Evolutionary conservation across 2,888 invertebrate species (phyloP).

Genomic region (Cephus pulcher): DNA sequence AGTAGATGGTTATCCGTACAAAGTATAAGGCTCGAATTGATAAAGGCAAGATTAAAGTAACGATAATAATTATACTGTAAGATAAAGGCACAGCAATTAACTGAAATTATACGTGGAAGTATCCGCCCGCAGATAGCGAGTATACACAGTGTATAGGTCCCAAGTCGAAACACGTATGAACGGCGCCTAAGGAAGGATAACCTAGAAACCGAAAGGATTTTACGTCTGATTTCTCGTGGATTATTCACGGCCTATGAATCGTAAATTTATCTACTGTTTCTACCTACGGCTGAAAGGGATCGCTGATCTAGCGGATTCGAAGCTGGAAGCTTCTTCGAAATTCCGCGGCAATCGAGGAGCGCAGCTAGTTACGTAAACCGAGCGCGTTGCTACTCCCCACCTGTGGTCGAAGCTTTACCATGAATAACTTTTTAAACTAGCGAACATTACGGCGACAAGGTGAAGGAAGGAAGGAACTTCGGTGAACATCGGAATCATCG

Average conservation of each 20-base stretch:
- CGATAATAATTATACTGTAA: neutral
- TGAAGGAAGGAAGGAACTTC: too few species aligned
- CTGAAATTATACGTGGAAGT: neutral
- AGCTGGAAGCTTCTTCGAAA: neutral
- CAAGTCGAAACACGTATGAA: slow-evolving; percentile 1
- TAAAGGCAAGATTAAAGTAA: neutral
- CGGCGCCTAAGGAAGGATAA: neutral
- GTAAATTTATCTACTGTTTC: slow-evolving; percentile 29
- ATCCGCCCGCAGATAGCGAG: neutral
- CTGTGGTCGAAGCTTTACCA: neutral
- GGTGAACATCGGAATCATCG: neutral
- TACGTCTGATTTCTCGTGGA: slow-evolving; percentile 39
- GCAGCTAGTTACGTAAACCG: neutral
- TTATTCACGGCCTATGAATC: slow-evolving; percentile 56
- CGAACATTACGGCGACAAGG: too few species aligned
- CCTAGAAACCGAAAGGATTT: slow-evolving; percentile 23
- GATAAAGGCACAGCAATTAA: neutral
- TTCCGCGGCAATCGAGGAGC: neutral
- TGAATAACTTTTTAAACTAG: too few species aligned
- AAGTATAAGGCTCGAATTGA: neutral
- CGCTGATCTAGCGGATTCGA: neutral
- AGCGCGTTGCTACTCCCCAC: neutral
- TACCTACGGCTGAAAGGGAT: neutral
- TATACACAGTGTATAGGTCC: neutral
- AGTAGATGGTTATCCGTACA: neutral